Percentiles rank a stretch among this genome's conserved stretches.
Conservation (phyloP, 2,113 vertebrate genomes). For the Apteryx owenii region DNA sequence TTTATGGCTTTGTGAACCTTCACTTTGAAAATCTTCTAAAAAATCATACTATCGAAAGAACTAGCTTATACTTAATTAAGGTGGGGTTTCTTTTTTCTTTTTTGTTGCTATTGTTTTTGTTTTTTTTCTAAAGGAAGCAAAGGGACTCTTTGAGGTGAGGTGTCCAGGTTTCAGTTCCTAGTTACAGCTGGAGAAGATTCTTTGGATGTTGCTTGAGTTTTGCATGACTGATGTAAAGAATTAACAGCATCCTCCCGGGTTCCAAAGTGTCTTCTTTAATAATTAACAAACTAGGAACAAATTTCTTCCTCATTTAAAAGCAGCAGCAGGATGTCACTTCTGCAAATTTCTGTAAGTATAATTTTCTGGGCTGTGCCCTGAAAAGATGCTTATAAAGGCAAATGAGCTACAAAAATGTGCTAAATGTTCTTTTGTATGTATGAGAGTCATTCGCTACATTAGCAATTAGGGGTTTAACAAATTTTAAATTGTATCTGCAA, state of each 20-base stretch:
- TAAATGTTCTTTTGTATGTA: not conserved
- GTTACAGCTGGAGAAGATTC: not conserved
- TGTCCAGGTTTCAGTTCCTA: not conserved
- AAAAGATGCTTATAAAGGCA: not conserved
- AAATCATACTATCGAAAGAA: not conserved
- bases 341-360: not conserved
- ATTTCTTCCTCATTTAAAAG: not conserved
- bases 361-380: slow-evolving; percentile 11
- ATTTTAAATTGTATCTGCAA: not conserved
- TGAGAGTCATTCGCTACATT: not conserved
- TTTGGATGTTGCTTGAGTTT: not conserved
- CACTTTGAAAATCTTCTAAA: not conserved
- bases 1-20: not conserved
- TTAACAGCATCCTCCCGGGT: not conserved
- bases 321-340: not conserved
- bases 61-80: not conserved
- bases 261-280: not conserved
- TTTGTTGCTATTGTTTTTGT: not conserved
- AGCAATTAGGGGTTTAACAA: not conserved
- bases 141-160: not conserved
- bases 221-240: not conserved
- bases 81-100: not conserved
- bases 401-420: not conserved
- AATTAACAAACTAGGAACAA: not conserved
- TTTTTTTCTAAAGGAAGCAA: not conserved